phyloP scores from a whole-genome alignment of 2,888 invertebrate genomes.

The Ichneumoninae sp. region DNA sequence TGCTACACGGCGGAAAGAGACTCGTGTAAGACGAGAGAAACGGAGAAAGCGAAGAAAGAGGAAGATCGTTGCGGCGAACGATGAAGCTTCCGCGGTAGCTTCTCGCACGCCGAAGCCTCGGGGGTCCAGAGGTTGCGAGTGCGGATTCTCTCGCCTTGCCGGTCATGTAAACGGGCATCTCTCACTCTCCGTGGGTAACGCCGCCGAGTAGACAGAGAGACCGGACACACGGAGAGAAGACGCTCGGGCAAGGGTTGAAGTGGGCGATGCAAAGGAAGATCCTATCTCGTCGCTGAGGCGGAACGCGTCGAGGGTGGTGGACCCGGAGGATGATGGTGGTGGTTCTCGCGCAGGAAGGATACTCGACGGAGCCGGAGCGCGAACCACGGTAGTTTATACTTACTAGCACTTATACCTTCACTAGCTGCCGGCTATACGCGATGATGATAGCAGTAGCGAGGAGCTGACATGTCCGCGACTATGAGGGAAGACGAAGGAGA shows the following conservation, averaged over 20 bases:
- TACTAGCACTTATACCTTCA: constrained; percentile 72
- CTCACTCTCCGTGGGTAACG: constrained; percentile 40
- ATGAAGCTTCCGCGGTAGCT: constrained; percentile 63
- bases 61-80: constrained; percentile 36
- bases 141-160: constrained; percentile 52
- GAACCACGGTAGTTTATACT: constrained; percentile 77
- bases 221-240: constrained; percentile 49
- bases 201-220: constrained; percentile 54
- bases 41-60: constrained; percentile 30
- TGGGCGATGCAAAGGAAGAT: constrained; percentile 70
- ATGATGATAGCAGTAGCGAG: constrained; percentile 76
- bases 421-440: constrained; percentile 77
- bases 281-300: constrained; percentile 78
- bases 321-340: constrained; percentile 37
- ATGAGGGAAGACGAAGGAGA: constrained; percentile 48
- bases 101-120: constrained; percentile 53
- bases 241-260: constrained; percentile 67
- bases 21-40: constrained; percentile 9
- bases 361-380: constrained; percentile 73
- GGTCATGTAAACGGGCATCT: constrained; percentile 51
- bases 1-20: constrained; percentile 28
- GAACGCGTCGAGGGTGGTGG: constrained; percentile 63
- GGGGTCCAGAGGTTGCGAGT: constrained; percentile 58
- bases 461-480: constrained; percentile 75
- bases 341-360: constrained; percentile 64